These are phyloP conservation scores for Plusia festucae DNA, from an alignment of 2,888 invertebrate genomes.

Conservation along the genomic window DNA sequence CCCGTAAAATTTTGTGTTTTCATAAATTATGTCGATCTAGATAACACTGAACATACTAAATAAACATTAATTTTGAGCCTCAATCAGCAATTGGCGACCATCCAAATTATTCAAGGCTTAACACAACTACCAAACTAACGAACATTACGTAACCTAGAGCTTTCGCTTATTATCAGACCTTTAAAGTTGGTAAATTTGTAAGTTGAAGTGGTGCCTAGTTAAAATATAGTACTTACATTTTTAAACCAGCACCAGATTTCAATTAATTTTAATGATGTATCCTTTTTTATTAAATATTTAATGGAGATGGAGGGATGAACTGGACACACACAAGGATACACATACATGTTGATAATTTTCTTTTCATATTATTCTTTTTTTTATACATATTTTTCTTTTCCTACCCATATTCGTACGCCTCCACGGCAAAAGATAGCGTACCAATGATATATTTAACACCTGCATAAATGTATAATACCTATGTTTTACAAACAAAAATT, in stretches of 20 bases:
- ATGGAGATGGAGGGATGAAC: too few species aligned
- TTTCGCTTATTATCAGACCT: constrained; percentile 3
- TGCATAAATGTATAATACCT: too few species aligned
- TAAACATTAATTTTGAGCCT: neutral
- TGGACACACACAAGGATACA: too few species aligned
- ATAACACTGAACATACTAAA: neutral
- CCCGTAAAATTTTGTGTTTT: neutral
- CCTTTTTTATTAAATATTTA: too few species aligned
- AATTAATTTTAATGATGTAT: neutral
- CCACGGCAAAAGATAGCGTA: too few species aligned
- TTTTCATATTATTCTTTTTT: too few species aligned
- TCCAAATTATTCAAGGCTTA: constrained; percentile 5
- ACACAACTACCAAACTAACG: constrained; percentile 9
- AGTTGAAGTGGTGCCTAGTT: constrained; percentile 1
- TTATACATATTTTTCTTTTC: too few species aligned
- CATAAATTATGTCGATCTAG: neutral
- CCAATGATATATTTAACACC: too few species aligned
- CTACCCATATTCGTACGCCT: too few species aligned
- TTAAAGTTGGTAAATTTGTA: neutral
- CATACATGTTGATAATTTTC: too few species aligned
- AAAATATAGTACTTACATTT: neutral
- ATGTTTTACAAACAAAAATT: too few species aligned
- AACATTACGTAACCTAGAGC: constrained; percentile 6
- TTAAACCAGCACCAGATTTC: neutral
- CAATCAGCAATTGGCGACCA: constrained; percentile 6